These are phyloP conservation scores for Apeira syringaria DNA, from an alignment of 2,888 invertebrate species.

Conservation along the genomic window DNA sequence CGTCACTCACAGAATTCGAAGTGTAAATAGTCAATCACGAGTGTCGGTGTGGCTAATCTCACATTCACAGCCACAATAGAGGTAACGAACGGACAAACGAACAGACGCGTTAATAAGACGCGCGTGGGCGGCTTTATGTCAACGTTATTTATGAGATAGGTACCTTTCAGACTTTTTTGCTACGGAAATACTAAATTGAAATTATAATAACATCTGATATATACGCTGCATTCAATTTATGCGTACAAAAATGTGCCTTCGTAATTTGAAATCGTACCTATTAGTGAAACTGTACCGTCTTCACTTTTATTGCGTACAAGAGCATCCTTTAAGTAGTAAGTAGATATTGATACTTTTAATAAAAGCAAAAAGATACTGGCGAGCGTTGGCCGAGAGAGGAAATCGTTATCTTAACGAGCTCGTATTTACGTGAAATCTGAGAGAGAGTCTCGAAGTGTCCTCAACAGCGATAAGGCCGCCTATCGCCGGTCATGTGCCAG, in stretches of 20 bases:
- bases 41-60: conserved; percentile 77
- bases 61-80: conserved; percentile 77
- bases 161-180: conserved; percentile 58
- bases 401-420: conserved; percentile 78
- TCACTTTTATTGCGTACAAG: conserved; percentile 58
- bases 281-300: conserved; percentile 22
- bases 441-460: conserved; percentile 66
- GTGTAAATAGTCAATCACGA: conserved; percentile 82
- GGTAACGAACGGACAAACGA: conserved; percentile 81
- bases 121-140: conserved; percentile 80
- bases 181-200: conserved; percentile 44
- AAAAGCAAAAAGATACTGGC: conserved; percentile 64
- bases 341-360: conserved; percentile 60
- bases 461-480: conserved; percentile 67
- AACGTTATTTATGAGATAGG: conserved; percentile 76
- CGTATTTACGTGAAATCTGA: conserved; percentile 79
- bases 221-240: no score
- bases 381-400: conserved; percentile 71
- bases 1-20: conserved; percentile 64
- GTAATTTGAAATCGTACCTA: conserved; percentile 31
- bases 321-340: conserved; percentile 58
- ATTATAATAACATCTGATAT: conserved; percentile 9
- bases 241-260: conserved; percentile 1
- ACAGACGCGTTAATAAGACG: conserved; percentile 79
- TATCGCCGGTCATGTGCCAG: conserved; percentile 77